Conservation (phyloP, 2,888 invertebrate genomes). For the Philhelius pedissequus region DNA sequence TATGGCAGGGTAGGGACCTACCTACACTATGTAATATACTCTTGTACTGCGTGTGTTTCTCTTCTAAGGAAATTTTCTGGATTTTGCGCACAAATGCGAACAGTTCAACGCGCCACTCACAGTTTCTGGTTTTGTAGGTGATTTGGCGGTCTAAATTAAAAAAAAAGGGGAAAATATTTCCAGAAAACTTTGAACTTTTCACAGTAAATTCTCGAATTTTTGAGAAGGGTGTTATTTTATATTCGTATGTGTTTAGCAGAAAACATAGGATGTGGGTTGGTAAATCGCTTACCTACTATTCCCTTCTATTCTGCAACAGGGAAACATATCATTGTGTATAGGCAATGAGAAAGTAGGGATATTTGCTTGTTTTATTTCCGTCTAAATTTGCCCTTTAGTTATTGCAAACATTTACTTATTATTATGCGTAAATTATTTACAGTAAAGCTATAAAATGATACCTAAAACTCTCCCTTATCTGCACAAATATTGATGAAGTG, state of each 20-base stretch:
- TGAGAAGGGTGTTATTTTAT: background rate
- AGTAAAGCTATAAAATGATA: background rate
- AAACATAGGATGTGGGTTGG: background rate
- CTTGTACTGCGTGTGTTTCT: slow-evolving; percentile 25
- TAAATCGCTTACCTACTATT: background rate
- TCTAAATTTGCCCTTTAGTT: background rate
- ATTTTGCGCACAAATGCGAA: slow-evolving; percentile 50
- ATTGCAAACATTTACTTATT: background rate
- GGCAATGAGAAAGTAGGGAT: slow-evolving; percentile 27
- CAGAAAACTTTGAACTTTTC: slow-evolving; percentile 1
- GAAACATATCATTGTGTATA: slow-evolving; percentile 24
- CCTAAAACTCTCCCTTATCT: background rate
- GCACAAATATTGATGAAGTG: background rate
- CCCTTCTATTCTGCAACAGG: slow-evolving; percentile 27
- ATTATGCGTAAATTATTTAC: background rate
- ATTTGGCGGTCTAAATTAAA: background rate
- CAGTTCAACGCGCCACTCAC: slow-evolving; percentile 23
- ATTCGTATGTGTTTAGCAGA: background rate
- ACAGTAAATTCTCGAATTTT: background rate
- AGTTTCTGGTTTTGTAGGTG: background rate
- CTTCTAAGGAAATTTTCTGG: slow-evolving; percentile 13
- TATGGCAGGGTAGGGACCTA: background rate
- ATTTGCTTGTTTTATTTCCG: background rate
- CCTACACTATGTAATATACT: slow-evolving; percentile 9
- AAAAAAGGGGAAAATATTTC: background rate